Conservation (phyloP, 2,888 invertebrate species). For the Trisateles emortualis region DNA sequence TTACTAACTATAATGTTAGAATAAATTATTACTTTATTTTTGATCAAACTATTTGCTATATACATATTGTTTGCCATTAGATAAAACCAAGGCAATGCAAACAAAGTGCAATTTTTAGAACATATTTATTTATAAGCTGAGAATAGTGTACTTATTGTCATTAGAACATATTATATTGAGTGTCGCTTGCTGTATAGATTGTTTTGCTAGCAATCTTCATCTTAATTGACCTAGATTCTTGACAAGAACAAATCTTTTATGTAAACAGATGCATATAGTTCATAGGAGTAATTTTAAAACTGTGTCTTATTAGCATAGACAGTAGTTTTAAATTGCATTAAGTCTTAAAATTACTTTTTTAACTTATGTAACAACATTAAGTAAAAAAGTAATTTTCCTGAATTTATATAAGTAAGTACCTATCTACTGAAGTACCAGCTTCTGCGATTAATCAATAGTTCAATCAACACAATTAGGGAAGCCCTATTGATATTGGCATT, state of each 20-base stretch:
- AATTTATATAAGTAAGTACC: not conserved
- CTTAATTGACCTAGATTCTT: conserved; percentile 29
- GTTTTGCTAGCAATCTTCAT: conserved; percentile 17
- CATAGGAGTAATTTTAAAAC: not conserved
- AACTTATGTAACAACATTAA: too few relatives aligned
- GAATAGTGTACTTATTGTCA: not conserved
- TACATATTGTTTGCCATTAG: not conserved
- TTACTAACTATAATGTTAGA: not conserved
- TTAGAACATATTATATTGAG: not conserved
- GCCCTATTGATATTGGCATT: conserved; percentile 20
- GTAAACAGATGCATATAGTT: conserved; percentile 2
- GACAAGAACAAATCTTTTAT: conserved; percentile 20
- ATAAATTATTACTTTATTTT: not conserved
- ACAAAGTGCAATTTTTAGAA: not conserved
- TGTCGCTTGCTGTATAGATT: not conserved
- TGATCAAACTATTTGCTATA: not conserved
- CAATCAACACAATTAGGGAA: conserved; percentile 32
- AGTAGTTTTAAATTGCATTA: not conserved
- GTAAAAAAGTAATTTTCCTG: not conserved
- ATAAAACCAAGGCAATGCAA: not conserved
- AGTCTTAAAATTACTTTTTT: not conserved
- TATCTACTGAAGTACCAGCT: too few relatives aligned
- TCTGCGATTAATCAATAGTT: not conserved
- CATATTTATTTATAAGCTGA: not conserved
- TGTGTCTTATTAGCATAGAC: not conserved